These are phyloP conservation scores for Nycteola revayana DNA, from an alignment of 2,888 invertebrate species.

Conservation along the genomic window DNA sequence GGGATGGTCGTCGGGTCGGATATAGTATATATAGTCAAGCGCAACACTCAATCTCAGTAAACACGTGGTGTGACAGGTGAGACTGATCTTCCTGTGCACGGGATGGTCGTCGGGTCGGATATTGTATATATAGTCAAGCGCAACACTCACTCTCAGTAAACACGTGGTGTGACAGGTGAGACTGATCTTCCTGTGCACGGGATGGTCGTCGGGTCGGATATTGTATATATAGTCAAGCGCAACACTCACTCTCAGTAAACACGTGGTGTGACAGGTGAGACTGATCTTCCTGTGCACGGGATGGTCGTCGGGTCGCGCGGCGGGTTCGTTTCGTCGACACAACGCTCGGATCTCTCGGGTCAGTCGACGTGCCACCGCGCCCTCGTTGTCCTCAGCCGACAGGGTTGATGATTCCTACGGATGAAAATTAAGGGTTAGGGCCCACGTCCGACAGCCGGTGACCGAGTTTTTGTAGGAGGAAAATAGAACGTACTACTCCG, in stretches of 20 bases:
- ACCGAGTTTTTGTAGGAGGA: too few relatives aligned
- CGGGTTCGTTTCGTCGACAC: slow-evolving; percentile 83
- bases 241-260: background rate
- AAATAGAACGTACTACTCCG: too few relatives aligned
- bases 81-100: slow-evolving; percentile 84
- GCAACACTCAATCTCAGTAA: background rate
- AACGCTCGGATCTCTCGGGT: slow-evolving; percentile 82
- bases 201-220: too few relatives aligned
- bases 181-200: slow-evolving; percentile 83
- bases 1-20: too few relatives aligned
- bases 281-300: slow-evolving; percentile 84
- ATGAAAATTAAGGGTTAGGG: background rate
- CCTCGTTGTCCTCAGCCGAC: slow-evolving; percentile 34
- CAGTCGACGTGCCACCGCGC: slow-evolving; percentile 50
- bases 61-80: slow-evolving; percentile 12
- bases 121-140: too few relatives aligned
- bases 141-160: background rate
- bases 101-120: slow-evolving; percentile 52
- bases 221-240: too few relatives aligned
- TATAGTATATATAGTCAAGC: too few relatives aligned
- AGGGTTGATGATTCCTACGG: slow-evolving; percentile 35
- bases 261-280: slow-evolving; percentile 29
- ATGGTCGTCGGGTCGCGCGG: slow-evolving; percentile 59
- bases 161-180: slow-evolving; percentile 27
- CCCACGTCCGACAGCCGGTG: too few relatives aligned